Evolutionary conservation across 2,113 vertebrate species (phyloP).

Genomic region (Pardalotus punctatus): DNA sequence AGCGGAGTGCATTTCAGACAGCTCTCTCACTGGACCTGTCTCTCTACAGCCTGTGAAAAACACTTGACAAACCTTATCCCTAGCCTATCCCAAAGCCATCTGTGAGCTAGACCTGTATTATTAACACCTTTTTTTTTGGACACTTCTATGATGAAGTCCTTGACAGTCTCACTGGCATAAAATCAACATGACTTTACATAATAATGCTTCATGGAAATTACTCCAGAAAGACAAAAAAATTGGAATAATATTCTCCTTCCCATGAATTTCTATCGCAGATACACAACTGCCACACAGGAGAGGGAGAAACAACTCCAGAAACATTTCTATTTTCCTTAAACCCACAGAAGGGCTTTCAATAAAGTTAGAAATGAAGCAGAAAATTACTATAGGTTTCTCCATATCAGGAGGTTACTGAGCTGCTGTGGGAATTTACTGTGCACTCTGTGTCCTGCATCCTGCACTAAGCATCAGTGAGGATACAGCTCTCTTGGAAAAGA

Average conservation of each 20-base stretch:
- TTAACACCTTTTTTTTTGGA: constrained; percentile 13
- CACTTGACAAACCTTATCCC: constrained; percentile 1
- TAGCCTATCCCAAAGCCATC: constrained; percentile 7
- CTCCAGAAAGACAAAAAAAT: neutral
- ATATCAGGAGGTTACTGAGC: neutral
- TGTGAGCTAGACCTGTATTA: constrained; percentile 5
- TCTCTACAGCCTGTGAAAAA: neutral
- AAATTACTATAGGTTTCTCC: neutral
- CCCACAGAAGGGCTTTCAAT: neutral
- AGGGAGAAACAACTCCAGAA: neutral
- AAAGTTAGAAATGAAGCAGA: neutral
- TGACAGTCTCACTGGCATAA: constrained; percentile 16
- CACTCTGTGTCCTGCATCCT: neutral
- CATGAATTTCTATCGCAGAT: neutral
- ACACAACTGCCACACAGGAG: neutral
- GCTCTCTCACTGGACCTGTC: neutral
- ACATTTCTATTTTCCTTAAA: neutral
- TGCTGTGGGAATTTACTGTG: neutral
- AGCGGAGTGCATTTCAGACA: neutral
- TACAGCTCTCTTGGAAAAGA: neutral
- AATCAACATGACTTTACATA: constrained; percentile 2
- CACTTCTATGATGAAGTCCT: neutral
- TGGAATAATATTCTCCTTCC: neutral
- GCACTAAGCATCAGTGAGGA: neutral
- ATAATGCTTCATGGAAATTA: neutral